phyloP scores from a whole-genome alignment of 1,140 invertebrate genomes.

The Eriosoma lanigerum region DNA sequence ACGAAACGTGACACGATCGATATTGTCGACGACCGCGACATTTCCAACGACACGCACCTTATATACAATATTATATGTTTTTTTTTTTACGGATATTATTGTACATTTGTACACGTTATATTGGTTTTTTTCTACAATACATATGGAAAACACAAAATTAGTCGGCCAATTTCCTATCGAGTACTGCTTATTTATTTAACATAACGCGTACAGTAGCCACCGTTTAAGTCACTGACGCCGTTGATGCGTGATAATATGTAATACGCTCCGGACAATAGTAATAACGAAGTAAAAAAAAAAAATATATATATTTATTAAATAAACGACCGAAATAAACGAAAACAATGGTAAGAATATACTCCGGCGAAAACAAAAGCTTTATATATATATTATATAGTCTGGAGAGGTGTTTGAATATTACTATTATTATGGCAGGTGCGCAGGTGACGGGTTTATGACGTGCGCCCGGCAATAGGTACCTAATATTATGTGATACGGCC shows the following conservation, averaged over 20 bases:
- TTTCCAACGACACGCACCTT: not conserved
- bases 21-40: not conserved
- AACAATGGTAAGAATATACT: slow-evolving; percentile 5
- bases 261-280: slow-evolving; percentile 30
- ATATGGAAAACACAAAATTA: slow-evolving; percentile 22
- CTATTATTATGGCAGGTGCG: slow-evolving; percentile 39
- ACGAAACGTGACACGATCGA: slow-evolving; percentile 31
- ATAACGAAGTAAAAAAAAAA: slow-evolving; percentile 21
- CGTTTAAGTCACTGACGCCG: not conserved
- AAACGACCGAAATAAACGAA: slow-evolving; percentile 15
- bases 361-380: not conserved
- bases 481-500: slow-evolving; percentile 1
- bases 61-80: too few species aligned
- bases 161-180: not conserved
- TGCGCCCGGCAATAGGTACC: not conserved
- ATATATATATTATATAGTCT: not conserved
- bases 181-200: not conserved
- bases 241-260: not conserved
- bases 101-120: too few species aligned
- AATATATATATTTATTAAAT: not conserved
- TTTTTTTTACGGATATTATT: too few species aligned
- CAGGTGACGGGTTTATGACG: slow-evolving; percentile 29
- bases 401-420: slow-evolving; percentile 39
- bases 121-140: too few species aligned
- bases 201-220: not conserved